Conservation (phyloP, 2,797 vertebrate species). For the Parambassis ranga region DNA sequence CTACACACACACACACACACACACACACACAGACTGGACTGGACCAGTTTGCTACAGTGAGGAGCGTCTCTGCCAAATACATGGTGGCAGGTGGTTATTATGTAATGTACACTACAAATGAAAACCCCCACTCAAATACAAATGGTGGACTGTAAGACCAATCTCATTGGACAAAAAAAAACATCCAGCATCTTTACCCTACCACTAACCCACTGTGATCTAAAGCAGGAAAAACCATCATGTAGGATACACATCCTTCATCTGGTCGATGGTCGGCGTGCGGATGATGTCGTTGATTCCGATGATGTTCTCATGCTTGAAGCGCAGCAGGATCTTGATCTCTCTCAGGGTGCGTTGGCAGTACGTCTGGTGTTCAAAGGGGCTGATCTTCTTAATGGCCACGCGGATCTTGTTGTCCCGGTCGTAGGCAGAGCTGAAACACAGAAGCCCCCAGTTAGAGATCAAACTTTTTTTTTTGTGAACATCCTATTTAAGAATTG, state of each 20-base stretch:
- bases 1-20: background rate
- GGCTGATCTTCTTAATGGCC: slow-evolving; percentile 94
- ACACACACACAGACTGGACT: background rate
- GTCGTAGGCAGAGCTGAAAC: slow-evolving; percentile 81
- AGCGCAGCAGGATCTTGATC: slow-evolving; percentile 92
- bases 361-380: slow-evolving; percentile 92
- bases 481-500: no score
- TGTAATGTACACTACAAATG: slow-evolving; percentile 45
- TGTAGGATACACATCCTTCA: slow-evolving; percentile 90
- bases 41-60: slow-evolving; percentile 6
- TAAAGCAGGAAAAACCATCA: background rate
- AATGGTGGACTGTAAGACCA: background rate
- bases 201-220: no score
- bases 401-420: slow-evolving; percentile 86
- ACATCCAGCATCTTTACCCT: no score
- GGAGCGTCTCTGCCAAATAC: slow-evolving; percentile 31
- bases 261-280: slow-evolving; percentile 83
- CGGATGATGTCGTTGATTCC: slow-evolving; percentile 91
- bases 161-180: background rate
- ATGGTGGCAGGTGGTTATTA: slow-evolving; percentile 54
- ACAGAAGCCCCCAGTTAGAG: background rate
- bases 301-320: slow-evolving; percentile 91
- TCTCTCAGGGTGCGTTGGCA: slow-evolving; percentile 90
- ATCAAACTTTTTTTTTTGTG: no score
- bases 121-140: slow-evolving; percentile 9